phyloP scores from a whole-genome alignment of 2,113 vertebrate genomes.

The Cryptomyrus ogoouensis region DNA sequence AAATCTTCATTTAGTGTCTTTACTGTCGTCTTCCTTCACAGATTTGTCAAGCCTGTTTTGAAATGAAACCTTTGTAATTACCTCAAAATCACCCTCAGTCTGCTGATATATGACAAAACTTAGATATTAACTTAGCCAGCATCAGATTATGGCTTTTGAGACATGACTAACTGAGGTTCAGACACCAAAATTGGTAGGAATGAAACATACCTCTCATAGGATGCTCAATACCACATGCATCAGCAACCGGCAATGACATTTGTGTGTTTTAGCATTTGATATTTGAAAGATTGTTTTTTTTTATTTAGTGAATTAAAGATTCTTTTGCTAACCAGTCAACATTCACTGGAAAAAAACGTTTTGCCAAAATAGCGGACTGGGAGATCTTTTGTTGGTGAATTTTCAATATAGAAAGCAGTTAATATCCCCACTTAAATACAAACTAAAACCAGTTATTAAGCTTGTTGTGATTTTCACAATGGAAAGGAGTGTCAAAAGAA shows the following conservation, averaged over 20 bases:
- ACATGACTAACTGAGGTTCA: not conserved
- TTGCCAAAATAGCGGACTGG: not conserved
- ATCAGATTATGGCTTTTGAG: not conserved
- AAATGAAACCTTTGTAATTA: not conserved
- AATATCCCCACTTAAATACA: not conserved
- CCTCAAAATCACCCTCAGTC: not conserved
- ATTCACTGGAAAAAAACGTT: not conserved
- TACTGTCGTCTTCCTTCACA: not conserved
- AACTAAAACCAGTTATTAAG: not conserved
- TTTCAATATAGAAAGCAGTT: slow-evolving; percentile 6
- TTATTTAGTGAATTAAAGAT: not conserved
- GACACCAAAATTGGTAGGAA: not conserved
- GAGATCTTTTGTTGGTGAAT: not conserved
- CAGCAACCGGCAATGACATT: not conserved
- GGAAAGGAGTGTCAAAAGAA: not conserved
- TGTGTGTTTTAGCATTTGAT: not conserved
- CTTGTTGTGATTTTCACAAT: not conserved
- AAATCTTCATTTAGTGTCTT: not conserved
- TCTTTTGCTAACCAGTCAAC: not conserved
- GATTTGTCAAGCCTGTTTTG: not conserved
- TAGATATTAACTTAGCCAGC: not conserved
- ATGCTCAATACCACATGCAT: not conserved
- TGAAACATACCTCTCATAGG: not conserved
- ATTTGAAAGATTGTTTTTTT: not conserved
- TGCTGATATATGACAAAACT: not conserved